Percentiles rank a stretch among this genome's conserved stretches.
Evolutionary conservation across 2,888 invertebrate species (phyloP).

Genomic region (Erebia ligea): DNA sequence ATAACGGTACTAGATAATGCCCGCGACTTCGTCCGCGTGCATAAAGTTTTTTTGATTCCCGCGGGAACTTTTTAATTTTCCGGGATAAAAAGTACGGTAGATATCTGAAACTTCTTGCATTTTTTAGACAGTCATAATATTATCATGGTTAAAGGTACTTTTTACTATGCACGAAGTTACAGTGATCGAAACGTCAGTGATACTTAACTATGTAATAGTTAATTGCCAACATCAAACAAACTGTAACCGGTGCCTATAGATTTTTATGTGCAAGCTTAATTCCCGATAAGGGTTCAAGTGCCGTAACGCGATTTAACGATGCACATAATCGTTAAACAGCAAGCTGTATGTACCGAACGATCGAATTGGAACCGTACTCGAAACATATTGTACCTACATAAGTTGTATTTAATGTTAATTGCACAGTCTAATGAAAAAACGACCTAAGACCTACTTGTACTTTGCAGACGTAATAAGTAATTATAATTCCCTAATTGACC

Average conservation of each 20-base stretch:
- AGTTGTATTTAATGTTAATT: not conserved
- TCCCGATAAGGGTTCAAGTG: slow-evolving; percentile 22
- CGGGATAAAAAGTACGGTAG: no score
- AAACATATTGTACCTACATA: no score
- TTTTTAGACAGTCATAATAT: no score
- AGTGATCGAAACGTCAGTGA: not conserved
- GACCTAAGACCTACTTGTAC: no score
- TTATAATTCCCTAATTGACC: no score
- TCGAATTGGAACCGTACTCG: not conserved
- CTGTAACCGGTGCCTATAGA: slow-evolving; percentile 1
- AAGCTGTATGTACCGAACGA: slow-evolving; percentile 6
- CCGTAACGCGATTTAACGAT: slow-evolving; percentile 27
- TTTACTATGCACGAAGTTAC: not conserved
- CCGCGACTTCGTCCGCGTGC: no score
- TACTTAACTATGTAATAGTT: not conserved
- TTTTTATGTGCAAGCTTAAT: slow-evolving; percentile 21
- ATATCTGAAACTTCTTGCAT: no score
- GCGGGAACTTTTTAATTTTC: no score
- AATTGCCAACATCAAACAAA: slow-evolving; percentile 4
- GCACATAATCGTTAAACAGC: slow-evolving; percentile 27
- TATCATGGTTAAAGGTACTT: not conserved
- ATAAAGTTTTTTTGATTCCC: no score
- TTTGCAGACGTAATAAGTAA: no score
- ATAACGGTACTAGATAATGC: not conserved
- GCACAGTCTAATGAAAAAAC: not conserved